Conservation (phyloP, 1,140 invertebrate genomes). For the Ceratoteleas bidentatus region DNA sequence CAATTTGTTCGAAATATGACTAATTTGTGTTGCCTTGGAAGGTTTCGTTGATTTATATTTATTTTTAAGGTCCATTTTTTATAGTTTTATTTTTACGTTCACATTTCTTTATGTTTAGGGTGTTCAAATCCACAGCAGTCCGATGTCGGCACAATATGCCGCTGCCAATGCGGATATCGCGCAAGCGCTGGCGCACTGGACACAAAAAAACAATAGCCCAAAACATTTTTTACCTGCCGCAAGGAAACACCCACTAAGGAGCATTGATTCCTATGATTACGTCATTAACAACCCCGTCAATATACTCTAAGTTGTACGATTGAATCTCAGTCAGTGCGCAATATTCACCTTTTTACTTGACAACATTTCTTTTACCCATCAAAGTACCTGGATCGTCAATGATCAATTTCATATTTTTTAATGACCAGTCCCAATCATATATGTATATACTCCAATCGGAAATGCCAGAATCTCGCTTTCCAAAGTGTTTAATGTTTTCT, state of each 20-base stretch:
- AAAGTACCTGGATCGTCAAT: too few relatives aligned
- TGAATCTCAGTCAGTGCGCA: conserved; percentile 65
- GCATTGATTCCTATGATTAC: conserved; percentile 32
- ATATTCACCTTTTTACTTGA: neutral
- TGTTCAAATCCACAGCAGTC: conserved; percentile 43
- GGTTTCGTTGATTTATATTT: conserved; percentile 54
- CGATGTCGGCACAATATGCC: conserved; percentile 33
- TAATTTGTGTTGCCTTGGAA: conserved; percentile 32
- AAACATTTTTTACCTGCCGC: conserved; percentile 25
- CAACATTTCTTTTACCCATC: too few relatives aligned
- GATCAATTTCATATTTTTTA: too few relatives aligned
- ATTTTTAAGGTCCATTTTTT: conserved; percentile 26
- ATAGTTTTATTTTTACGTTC: conserved; percentile 47
- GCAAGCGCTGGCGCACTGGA: conserved; percentile 53
- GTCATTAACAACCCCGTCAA: conserved; percentile 29
- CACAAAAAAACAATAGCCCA: conserved; percentile 36
- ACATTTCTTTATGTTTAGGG: conserved; percentile 57
- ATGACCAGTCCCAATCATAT: too few relatives aligned
- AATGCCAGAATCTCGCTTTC: too few relatives aligned
- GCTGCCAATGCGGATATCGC: conserved; percentile 28
- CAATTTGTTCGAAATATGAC: too few relatives aligned
- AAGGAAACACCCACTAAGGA: conserved; percentile 30
- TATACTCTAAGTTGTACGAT: conserved; percentile 46
- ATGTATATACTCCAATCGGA: too few relatives aligned
- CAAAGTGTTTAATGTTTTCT: too few relatives aligned